Evolutionary conservation across 2,888 invertebrate species (phyloP), one percentile per base, ranked within the genome.

Genomic region (Eilema griseolum): DNA sequence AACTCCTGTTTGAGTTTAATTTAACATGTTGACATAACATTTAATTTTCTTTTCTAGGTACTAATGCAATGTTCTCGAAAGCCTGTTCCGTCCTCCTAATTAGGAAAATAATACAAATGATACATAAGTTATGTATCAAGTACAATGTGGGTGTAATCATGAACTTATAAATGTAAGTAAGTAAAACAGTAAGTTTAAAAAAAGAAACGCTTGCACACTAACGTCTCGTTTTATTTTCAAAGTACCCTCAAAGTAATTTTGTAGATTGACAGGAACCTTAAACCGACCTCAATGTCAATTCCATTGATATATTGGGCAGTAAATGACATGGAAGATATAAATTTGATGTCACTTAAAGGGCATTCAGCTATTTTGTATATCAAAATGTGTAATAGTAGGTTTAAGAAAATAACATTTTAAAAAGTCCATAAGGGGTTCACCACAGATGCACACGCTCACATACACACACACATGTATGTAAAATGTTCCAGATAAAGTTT

Each of bases 301-400:
- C 56, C 59, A 72, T 75, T 69, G 41, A 72, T 72, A 75, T 63
- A 71, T 72, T 72, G 69, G 37, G 69, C 62, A 73, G 69, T 67
- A 77, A 52, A 52, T 52, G 52, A 52, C 3, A n/a, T n/a, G n/a
- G 52, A 52, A 52, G 52, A 52, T 52, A 52, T 52, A 52, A 20
- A 52, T 52, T 52, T 20, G 52, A 52, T n/a, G 8, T n/a, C 52
- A 52, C n/a, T 52, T 52, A n/a, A n/a, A n/a, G 10, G n/a, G 10
- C 7, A 10, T n/a, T 46, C 3, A 46, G 46, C 20, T 37, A n/a
- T n/a, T 12, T 37, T 33, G 31, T 28, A 28, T 28, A 28, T 28
- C 5, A 28, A 28, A 28, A 28, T 4, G 5, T 28, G 28, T 28
- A 28, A 28, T 28, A 14, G 16, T 20, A 20, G 7, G 20, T 46